Evolutionary conservation across 2,888 invertebrate species (phyloP).

Genomic region (Caenorhabditis sp.): DNA sequence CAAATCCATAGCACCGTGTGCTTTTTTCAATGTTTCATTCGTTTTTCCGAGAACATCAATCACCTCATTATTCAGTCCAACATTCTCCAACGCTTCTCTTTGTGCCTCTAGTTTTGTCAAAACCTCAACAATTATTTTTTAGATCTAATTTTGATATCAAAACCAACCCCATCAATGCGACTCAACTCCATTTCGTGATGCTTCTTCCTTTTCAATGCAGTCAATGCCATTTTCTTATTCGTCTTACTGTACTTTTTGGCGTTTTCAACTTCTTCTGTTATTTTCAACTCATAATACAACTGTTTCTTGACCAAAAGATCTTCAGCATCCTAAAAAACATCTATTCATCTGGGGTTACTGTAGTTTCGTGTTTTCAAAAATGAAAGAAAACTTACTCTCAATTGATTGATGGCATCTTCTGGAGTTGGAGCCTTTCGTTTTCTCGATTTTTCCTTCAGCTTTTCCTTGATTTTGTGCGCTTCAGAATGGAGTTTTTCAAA

Average conservation of each 20-base stretch:
- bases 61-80: conserved; percentile 52
- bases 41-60: conserved; percentile 52
- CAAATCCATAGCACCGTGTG: conserved; percentile 51
- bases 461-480: conserved; percentile 41
- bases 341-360: too few relatives aligned
- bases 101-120: conserved; percentile 56
- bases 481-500: conserved; percentile 40
- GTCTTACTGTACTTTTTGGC: conserved; percentile 53
- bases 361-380: too few relatives aligned
- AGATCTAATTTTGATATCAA: not conserved
- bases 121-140: conserved; percentile 28
- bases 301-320: conserved; percentile 54
- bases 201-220: conserved; percentile 55
- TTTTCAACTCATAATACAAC: conserved; percentile 47
- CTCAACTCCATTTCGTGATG: conserved; percentile 49
- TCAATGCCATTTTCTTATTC: conserved; percentile 51
- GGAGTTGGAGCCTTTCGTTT: conserved; percentile 45
- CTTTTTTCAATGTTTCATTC: conserved; percentile 49
- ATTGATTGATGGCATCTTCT: conserved; percentile 50
- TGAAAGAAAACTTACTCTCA: conserved; percentile 15
- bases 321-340: conserved; percentile 44
- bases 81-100: conserved; percentile 52
- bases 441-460: conserved; percentile 44
- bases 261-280: conserved; percentile 41
- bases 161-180: conserved; percentile 46